These are phyloP conservation scores for Megamerina dolium DNA, from an alignment of 2,888 invertebrate species.

Conservation along the genomic window DNA sequence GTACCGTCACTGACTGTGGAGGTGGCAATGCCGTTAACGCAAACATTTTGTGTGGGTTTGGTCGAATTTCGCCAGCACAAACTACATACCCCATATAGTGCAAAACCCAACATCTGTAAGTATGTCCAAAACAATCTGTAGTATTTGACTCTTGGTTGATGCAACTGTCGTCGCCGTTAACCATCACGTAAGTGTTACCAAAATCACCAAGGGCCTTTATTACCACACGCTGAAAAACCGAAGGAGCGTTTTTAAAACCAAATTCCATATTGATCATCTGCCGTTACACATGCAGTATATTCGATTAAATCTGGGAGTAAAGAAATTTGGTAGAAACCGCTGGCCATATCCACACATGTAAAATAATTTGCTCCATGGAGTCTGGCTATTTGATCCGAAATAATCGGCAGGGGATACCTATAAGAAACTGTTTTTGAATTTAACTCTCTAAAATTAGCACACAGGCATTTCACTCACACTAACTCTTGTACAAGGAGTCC, in stretches of 20 bases:
- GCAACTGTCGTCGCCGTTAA: constrained; percentile 14
- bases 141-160: too few relatives aligned
- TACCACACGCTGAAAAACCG: constrained; percentile 9
- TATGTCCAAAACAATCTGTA: too few relatives aligned
- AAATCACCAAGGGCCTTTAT: constrained; percentile 12
- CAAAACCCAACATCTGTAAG: too few relatives aligned
- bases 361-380: constrained; percentile 1
- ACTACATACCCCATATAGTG: too few relatives aligned
- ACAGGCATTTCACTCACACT: not conserved
- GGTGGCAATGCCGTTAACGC: too few relatives aligned
- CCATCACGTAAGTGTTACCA: constrained; percentile 8
- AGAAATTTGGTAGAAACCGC: constrained; percentile 16
- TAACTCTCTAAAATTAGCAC: not conserved
- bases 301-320: constrained; percentile 10
- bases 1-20: not conserved
- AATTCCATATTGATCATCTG: constrained; percentile 12
- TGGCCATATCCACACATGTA: constrained; percentile 12
- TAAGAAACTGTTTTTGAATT: not conserved
- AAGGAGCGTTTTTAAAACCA: too few relatives aligned
- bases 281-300: constrained; percentile 14
- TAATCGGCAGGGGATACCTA: constrained; percentile 3
- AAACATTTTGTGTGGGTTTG: too few relatives aligned
- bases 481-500: not conserved
- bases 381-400: constrained; percentile 2
- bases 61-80: constrained; percentile 7